Percentiles rank a stretch among this genome's conserved stretches.
Conservation (phyloP, 1,140 invertebrate species). For the Homalodisca vitripennis region DNA sequence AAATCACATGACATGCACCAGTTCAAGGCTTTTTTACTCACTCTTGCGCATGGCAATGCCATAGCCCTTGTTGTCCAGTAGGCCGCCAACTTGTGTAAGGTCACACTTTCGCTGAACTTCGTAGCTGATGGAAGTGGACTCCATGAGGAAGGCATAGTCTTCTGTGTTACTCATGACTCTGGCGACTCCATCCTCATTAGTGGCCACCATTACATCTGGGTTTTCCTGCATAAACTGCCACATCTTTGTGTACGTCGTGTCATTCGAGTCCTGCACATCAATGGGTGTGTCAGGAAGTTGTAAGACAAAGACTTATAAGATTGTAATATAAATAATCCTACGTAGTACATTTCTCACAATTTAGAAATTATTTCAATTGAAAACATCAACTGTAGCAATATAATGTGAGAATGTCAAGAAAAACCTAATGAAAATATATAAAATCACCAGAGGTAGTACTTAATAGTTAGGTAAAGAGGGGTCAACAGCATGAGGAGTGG, state of each 20-base stretch:
- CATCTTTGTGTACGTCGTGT: slow-evolving; percentile 37
- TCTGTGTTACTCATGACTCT: slow-evolving; percentile 58
- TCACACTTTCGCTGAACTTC: slow-evolving; percentile 78
- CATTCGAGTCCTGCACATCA: slow-evolving; percentile 36
- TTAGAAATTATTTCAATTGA: no score
- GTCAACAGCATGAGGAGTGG: no score
- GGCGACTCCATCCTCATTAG: slow-evolving; percentile 71
- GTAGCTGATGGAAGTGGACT: slow-evolving; percentile 57
- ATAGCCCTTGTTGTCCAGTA: slow-evolving; percentile 84
- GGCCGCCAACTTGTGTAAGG: slow-evolving; percentile 73
- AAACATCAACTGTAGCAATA: no score
- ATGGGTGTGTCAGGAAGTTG: neutral
- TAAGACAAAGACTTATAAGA: neutral
- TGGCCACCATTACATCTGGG: slow-evolving; percentile 60
- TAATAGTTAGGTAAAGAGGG: no score
- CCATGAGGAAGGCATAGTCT: slow-evolving; percentile 82
- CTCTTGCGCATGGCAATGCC: slow-evolving; percentile 84
- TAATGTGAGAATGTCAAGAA: no score
- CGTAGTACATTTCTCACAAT: no score
- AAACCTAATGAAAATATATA: no score
- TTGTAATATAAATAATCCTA: no score
- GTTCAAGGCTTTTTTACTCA: no score
- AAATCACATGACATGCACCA: no score
- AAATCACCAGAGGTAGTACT: no score
- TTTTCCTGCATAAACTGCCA: slow-evolving; percentile 37